These are phyloP conservation scores for Platysternon megacephalum DNA, from an alignment of 2,113 vertebrate genomes.

Conservation along the genomic window DNA sequence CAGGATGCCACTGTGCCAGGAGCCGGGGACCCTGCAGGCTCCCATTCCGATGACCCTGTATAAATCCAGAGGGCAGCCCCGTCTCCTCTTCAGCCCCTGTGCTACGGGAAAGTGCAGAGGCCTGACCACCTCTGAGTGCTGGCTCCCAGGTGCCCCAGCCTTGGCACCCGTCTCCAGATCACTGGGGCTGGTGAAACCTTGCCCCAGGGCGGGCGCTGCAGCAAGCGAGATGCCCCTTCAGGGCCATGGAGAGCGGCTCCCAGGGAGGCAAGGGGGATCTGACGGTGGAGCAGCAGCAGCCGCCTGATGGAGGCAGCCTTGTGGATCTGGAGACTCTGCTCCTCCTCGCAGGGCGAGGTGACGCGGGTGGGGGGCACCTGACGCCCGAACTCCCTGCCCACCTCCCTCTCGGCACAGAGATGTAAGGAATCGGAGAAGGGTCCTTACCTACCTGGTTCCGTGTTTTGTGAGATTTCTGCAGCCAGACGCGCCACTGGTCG, in stretches of 20 bases:
- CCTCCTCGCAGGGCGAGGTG: too few relatives aligned
- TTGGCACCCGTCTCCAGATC: background rate
- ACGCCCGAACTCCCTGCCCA: too few relatives aligned
- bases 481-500: conserved; percentile 97
- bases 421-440: conserved; percentile 41
- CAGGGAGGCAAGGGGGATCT: too few relatives aligned
- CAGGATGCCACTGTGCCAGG: background rate
- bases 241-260: too few relatives aligned
- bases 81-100: too few relatives aligned
- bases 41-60: too few relatives aligned
- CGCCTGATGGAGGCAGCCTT: background rate
- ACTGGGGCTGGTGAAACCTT: background rate
- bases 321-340: background rate
- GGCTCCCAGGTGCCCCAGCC: background rate
- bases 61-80: background rate
- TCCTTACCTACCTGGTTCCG: conserved; percentile 98
- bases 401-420: background rate
- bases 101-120: background rate
- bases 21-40: too few relatives aligned
- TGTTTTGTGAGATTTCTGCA: conserved; percentile 98
- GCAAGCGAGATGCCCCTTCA: background rate
- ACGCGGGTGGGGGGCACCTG: too few relatives aligned
- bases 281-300: background rate
- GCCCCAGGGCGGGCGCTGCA: background rate
- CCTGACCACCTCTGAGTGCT: rapidly evolving